A percentile compares a stretch with the other conserved stretches of the same genome.
Conservation (phyloP, 1,140 invertebrate species). For the Drosophila kohkoa region DNA sequence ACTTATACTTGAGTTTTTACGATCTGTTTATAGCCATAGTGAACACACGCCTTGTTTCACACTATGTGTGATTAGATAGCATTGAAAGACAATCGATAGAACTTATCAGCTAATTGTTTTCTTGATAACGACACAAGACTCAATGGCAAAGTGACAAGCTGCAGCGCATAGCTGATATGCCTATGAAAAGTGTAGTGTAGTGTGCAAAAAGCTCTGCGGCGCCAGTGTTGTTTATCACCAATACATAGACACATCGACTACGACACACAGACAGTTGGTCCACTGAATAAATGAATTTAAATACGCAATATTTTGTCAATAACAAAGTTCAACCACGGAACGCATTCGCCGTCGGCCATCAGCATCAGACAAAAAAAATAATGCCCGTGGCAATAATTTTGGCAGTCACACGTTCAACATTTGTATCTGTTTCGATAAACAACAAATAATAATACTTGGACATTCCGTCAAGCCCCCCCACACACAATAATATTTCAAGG, state of each 20-base stretch:
- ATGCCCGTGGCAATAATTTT: slow-evolving; percentile 49
- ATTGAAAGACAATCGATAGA: slow-evolving; percentile 2
- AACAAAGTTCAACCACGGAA: slow-evolving; percentile 45
- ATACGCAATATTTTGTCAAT: slow-evolving; percentile 72
- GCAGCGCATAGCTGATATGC: neutral
- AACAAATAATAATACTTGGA: slow-evolving; percentile 11
- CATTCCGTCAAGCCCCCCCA: slow-evolving; percentile 28
- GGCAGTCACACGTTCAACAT: slow-evolving; percentile 27
- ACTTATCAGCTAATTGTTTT: slow-evolving; percentile 4
- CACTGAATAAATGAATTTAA: slow-evolving; percentile 61
- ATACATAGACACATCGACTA: slow-evolving; percentile 29
- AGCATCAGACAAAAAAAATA: slow-evolving; percentile 15
- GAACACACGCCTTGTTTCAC: slow-evolving; percentile 5
- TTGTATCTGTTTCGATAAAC: neutral
- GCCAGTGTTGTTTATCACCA: slow-evolving; percentile 66
- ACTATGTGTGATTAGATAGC: slow-evolving; percentile 13
- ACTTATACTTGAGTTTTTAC: neutral
- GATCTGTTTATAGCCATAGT: neutral
- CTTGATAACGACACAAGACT: neutral
- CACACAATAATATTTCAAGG: slow-evolving; percentile 39
- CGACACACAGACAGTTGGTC: slow-evolving; percentile 12
- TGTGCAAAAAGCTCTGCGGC: slow-evolving; percentile 52
- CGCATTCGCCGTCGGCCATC: slow-evolving; percentile 43
- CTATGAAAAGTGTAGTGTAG: neutral
- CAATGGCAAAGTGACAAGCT: slow-evolving; percentile 2